Conservation (phyloP, 2,113 vertebrate species). For the Heterocephalus glaber region DNA sequence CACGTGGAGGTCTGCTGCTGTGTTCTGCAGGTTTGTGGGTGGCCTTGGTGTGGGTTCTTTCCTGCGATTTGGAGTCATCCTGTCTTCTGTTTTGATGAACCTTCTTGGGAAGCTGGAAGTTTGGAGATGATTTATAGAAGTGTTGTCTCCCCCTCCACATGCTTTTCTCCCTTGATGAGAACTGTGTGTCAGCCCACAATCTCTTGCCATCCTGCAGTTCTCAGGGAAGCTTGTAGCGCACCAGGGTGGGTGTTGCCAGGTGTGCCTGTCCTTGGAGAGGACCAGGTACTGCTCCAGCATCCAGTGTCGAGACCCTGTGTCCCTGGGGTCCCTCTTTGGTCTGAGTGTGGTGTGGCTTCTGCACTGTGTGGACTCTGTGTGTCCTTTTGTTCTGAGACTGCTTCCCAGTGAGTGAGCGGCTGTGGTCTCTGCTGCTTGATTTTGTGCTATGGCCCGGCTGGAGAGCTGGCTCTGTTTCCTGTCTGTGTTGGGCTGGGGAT, state of each 20-base stretch:
- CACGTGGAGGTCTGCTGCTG: background rate
- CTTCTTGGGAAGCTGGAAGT: background rate
- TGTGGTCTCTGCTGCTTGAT: background rate
- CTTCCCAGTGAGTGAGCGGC: background rate
- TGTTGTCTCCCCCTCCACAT: background rate
- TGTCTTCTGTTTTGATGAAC: too few species aligned
- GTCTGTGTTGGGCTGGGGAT: background rate
- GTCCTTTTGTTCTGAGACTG: background rate
- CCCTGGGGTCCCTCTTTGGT: background rate
- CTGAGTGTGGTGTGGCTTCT: background rate
- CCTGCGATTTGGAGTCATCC: background rate
- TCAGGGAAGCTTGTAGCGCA: background rate
- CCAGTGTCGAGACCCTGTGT: background rate
- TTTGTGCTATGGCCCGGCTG: background rate
- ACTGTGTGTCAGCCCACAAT: background rate
- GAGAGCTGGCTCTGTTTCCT: background rate
- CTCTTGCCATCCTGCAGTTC: background rate
- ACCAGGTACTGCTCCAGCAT: background rate
- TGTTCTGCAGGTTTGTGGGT: background rate
- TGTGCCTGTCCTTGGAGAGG: background rate
- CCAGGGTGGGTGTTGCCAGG: background rate
- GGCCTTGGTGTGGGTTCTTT: background rate
- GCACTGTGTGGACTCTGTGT: background rate
- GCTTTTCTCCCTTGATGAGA: accelerated
- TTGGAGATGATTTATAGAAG: background rate